Conservation (phyloP, 2,888 invertebrate genomes). For the Tiliacea aurago region DNA sequence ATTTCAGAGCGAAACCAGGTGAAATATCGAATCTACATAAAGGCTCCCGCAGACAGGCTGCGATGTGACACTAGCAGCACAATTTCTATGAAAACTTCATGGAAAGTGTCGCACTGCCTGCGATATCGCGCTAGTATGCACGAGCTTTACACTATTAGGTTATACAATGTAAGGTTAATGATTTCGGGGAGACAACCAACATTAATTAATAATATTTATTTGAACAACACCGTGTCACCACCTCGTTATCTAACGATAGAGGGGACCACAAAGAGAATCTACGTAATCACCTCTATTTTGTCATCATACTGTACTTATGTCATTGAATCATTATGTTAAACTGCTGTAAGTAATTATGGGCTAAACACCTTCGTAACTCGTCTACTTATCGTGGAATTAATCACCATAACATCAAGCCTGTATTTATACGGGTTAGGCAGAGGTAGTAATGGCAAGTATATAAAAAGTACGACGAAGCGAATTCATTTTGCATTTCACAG, state of each 20-base stretch:
- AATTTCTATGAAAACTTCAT: too few species aligned
- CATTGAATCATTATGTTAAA: not conserved
- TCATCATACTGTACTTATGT: not conserved
- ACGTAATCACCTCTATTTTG: conserved; percentile 7
- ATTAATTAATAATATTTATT: conserved; percentile 52
- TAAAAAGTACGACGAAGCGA: too few species aligned
- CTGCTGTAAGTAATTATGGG: not conserved
- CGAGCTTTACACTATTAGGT: not conserved
- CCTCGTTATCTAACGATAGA: conserved; percentile 8
- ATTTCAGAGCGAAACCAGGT: too few species aligned
- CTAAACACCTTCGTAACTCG: not conserved
- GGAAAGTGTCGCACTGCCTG: too few species aligned
- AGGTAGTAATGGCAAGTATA: too few species aligned
- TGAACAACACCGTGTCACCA: conserved; percentile 38
- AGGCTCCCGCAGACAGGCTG: too few species aligned
- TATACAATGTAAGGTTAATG: conserved; percentile 40
- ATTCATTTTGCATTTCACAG: too few species aligned
- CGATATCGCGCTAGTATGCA: not conserved
- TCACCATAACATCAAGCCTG: too few species aligned
- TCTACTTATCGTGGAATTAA: not conserved
- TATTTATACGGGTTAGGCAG: too few species aligned
- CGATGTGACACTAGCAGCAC: too few species aligned
- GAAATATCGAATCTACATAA: too few species aligned
- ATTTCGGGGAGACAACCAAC: conserved; percentile 24
- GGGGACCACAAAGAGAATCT: conserved; percentile 2